Evolutionary conservation across 2,797 vertebrate species (phyloP).

Genomic region (Telmatherina bonti): DNA sequence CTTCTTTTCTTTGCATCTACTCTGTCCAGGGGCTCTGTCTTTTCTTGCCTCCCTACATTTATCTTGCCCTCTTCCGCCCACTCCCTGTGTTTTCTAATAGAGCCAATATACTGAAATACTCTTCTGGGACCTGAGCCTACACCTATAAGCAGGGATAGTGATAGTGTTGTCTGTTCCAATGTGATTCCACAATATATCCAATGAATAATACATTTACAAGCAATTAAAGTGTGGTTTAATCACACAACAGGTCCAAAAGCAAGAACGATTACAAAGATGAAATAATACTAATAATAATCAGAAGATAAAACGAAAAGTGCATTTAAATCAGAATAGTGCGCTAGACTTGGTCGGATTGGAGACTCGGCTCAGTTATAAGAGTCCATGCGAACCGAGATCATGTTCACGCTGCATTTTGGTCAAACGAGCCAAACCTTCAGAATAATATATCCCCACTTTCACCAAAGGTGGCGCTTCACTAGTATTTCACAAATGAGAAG

Average conservation of each 20-base stretch:
- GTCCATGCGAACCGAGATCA: no score
- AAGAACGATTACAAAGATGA: neutral
- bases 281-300: neutral
- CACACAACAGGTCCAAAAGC: neutral
- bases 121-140: constrained; percentile 44
- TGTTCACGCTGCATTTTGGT: no score
- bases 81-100: constrained; percentile 60
- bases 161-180: constrained; percentile 1
- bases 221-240: neutral
- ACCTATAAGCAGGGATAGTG: constrained; percentile 14
- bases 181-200: constrained; percentile 10
- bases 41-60: constrained; percentile 57
- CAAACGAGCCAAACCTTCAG: no score
- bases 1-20: constrained; percentile 51
- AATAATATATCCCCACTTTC: no score
- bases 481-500: no score
- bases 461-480: no score
- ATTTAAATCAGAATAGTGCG: no score
- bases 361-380: no score
- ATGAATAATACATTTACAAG: neutral
- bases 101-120: constrained; percentile 45
- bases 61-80: constrained; percentile 60
- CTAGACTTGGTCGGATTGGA: no score
- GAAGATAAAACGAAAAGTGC: no score
- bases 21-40: constrained; percentile 62